Base-by-base conservation (phyloP, 2,888 invertebrate species). In the Papilio elwesi region DNA sequence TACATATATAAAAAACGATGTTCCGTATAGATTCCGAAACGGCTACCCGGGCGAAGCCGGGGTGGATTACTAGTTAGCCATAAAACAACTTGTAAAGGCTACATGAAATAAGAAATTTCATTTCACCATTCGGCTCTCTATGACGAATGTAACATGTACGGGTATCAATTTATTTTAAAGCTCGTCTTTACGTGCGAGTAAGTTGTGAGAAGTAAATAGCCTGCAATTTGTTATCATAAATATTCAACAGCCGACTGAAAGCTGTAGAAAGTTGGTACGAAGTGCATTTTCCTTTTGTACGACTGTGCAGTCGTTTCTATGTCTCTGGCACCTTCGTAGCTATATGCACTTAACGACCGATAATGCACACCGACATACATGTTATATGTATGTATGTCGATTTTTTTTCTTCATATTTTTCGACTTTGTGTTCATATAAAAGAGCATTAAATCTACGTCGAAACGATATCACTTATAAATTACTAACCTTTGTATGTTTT, bases 161-260 rank as follows among this genome's bases (percentile, higher is more conserved):
- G 10, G 38, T 59, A 59, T 59, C 38, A 9, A 26, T 36, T 38
- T 43, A 59, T 59, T 43, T 43, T 59, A 59, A 59, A 59, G 59
- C 59, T 59, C 43, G 59, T 43, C 36, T 36, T 36, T 38, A 65
- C 8, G 12, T 38, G 52, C 36, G 64, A 36, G 57, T 59, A 38
- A 26, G 38, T 59, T 59, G 59, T 38, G 59, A 43, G 11, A 66
- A 43, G 36, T 15, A 49, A 71, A 70, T 65, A 6, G 49, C 11
- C 13, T 51, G 43, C 59, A 66, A 66, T 71, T 47, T 12, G 49
- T 66, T 51, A 38, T 16, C 57, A 71, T 71, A 57, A 57, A 71
- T 71, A 59, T 71, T 66, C 47, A 71, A 43, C 49, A n/a, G 47
- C 11, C 16, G 15, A 51, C 57, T 71, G 71, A 71, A 66, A 71